Evolutionary conservation across 2,113 vertebrate species (phyloP).

Genomic region (Odontophorus gujanensis): DNA sequence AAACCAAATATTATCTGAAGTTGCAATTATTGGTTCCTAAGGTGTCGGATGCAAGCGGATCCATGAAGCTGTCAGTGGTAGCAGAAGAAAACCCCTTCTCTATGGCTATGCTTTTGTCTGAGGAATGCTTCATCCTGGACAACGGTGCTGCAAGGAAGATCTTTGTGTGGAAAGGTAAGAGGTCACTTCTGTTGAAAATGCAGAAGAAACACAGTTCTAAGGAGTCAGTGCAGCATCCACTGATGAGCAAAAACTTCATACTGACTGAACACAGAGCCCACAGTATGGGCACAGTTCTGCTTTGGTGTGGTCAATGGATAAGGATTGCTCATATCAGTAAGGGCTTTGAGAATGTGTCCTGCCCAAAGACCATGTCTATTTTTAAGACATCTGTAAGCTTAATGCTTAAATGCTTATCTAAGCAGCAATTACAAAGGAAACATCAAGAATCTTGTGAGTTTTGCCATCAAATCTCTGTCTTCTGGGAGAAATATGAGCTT

Average conservation of each 20-base stretch:
- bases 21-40: constrained; percentile 26
- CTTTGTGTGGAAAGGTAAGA: constrained; percentile 94
- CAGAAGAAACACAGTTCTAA: neutral
- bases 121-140: constrained; percentile 94
- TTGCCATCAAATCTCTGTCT: neutral
- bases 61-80: constrained; percentile 84
- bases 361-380: neutral
- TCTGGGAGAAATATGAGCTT: neutral
- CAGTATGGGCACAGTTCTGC: neutral
- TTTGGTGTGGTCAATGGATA: accelerated
- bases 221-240: neutral
- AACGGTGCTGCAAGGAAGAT: constrained; percentile 86
- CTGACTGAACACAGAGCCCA: neutral
- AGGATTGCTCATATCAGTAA: neutral
- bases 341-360: neutral
- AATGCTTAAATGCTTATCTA: neutral
- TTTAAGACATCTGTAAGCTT: neutral
- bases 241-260: neutral
- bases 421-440: neutral
- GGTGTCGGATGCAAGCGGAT: constrained; percentile 91
- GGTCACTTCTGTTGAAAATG: neutral
- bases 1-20: neutral
- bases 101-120: constrained; percentile 83
- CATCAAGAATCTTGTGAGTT: neutral
- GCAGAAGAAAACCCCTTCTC: constrained; percentile 90